Conservation (phyloP, 1,140 invertebrate genomes). For the Lasioglossum albipes region DNA sequence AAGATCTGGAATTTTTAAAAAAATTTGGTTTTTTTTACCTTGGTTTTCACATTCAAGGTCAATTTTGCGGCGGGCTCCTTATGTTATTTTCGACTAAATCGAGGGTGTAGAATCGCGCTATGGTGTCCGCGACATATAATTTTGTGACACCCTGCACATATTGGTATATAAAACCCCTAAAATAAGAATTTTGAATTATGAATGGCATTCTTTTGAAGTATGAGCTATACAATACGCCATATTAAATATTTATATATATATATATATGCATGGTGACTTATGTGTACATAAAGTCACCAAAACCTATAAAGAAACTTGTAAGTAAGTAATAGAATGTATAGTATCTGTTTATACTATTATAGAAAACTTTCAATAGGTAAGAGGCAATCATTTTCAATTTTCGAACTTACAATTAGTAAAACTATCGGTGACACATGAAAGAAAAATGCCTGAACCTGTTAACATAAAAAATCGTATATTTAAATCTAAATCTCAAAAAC, state of each 20-base stretch:
- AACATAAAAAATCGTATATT: conserved; percentile 5
- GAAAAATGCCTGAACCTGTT: conserved; percentile 6
- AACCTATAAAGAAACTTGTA: conserved; percentile 11
- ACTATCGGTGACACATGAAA: background rate
- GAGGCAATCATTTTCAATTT: conserved; percentile 12
- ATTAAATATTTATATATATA: background rate
- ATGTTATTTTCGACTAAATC: no score
- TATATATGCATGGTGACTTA: no score
- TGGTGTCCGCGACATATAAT: no score
- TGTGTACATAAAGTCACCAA: background rate
- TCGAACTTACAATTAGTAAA: background rate
- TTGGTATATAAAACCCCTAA: conserved; percentile 26
- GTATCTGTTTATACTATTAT: background rate
- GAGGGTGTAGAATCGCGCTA: no score
- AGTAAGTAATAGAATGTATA: conserved; percentile 11
- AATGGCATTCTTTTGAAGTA: background rate
- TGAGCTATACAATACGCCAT: background rate
- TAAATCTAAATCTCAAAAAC: conserved; percentile 11
- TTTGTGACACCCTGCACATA: background rate
- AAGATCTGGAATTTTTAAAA: no score
- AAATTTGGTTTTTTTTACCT: no score
- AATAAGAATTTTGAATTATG: conserved; percentile 12
- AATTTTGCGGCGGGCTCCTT: no score
- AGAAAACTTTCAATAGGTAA: conserved; percentile 12
- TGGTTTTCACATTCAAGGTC: no score